phyloP scores from a whole-genome alignment of 2,888 invertebrate genomes.

The Plemyria rubiginata region DNA sequence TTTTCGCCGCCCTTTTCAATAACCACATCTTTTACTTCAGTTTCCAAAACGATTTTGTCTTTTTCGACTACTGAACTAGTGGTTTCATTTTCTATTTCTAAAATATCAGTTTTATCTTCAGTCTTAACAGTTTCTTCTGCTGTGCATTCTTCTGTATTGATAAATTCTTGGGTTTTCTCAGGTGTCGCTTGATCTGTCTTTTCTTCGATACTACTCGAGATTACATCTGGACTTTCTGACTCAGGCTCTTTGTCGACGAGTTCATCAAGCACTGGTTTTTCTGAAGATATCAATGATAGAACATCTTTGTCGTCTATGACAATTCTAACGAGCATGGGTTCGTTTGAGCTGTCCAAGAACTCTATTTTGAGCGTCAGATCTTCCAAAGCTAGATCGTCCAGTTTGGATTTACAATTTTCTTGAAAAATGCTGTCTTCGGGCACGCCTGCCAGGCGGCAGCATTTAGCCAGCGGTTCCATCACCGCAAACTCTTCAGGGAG shows the following conservation, averaged over 20 bases:
- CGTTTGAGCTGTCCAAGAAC: slow-evolving; percentile 84
- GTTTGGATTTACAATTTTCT: slow-evolving; percentile 62
- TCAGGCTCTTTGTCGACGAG: slow-evolving; percentile 22
- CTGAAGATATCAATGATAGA: slow-evolving; percentile 46
- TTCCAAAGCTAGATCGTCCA: slow-evolving; percentile 66
- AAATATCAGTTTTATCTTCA: slow-evolving; percentile 26
- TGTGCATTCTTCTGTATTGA: slow-evolving; percentile 13
- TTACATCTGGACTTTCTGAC: slow-evolving; percentile 7
- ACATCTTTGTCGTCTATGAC: slow-evolving; percentile 80
- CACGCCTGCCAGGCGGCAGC: slow-evolving; percentile 84
- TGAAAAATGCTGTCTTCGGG: slow-evolving; percentile 74
- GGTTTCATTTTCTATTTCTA: slow-evolving; percentile 11
- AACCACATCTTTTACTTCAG: not conserved
- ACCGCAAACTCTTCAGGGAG: slow-evolving; percentile 85
- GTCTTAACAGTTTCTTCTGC: slow-evolving; percentile 22
- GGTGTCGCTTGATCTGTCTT: not conserved
- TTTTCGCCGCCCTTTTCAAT: slow-evolving; percentile 7
- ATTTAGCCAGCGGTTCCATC: slow-evolving; percentile 86
- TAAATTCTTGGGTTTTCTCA: slow-evolving; percentile 19
- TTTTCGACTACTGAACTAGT: slow-evolving; percentile 9
- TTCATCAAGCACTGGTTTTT: slow-evolving; percentile 27
- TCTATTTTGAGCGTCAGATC: slow-evolving; percentile 84
- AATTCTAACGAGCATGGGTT: slow-evolving; percentile 86
- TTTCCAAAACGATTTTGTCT: slow-evolving; percentile 2
- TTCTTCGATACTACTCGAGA: not conserved